Conservation (phyloP, 2,888 invertebrate genomes). For the Aphidius colemani region DNA sequence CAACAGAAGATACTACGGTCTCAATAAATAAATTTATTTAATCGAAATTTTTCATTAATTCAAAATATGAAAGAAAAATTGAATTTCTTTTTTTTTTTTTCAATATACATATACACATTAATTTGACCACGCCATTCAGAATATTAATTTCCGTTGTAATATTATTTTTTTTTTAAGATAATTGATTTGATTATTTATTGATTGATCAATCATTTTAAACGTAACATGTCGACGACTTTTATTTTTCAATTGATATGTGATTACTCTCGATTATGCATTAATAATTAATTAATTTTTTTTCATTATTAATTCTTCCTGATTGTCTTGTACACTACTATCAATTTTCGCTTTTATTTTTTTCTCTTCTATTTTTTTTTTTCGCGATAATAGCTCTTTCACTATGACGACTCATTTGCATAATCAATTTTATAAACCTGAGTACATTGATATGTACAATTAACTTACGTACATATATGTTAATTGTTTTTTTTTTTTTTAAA, state of each 20-base stretch:
- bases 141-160: too few species aligned
- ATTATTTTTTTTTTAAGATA: too few species aligned
- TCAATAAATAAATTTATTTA: slow-evolving; percentile 12
- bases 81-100: not conserved
- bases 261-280: not conserved
- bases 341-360: not conserved
- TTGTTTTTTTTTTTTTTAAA: too few species aligned
- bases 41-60: not conserved
- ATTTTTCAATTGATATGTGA: not conserved
- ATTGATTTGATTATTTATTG: not conserved
- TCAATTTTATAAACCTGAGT: too few species aligned
- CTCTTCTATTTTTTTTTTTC: too few species aligned
- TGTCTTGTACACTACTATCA: too few species aligned
- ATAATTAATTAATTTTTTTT: not conserved
- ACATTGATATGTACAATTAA: too few species aligned
- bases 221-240: not conserved
- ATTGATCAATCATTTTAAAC: not conserved
- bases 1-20: slow-evolving; percentile 43
- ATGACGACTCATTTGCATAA: too few species aligned
- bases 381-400: too few species aligned
- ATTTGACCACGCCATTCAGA: not conserved
- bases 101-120: not conserved
- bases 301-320: too few species aligned
- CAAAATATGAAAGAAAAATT: slow-evolving; percentile 13
- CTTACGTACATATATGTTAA: too few species aligned